Evolutionary conservation across 2,888 invertebrate genomes (phyloP).

Genomic region (Seira musarum): DNA sequence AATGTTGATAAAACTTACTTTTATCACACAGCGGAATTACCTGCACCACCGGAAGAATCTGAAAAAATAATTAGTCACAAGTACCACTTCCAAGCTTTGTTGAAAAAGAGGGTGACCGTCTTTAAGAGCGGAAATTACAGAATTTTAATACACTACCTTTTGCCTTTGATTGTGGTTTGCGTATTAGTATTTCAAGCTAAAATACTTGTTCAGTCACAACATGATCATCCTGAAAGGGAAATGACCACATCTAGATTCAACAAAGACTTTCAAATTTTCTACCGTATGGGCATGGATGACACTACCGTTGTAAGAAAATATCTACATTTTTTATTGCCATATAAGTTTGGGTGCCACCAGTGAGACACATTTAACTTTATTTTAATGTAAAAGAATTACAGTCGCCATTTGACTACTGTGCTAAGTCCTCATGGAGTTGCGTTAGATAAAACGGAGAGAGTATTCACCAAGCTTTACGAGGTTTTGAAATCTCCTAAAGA

Average conservation of each 20-base stretch:
- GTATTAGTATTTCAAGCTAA: constrained; percentile 49
- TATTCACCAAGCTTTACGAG: constrained; percentile 43
- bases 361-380: neutral
- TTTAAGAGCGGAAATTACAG: constrained; percentile 33
- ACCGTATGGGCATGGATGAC: constrained; percentile 29
- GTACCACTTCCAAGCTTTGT: constrained; percentile 41
- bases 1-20: neutral
- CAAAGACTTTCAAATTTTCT: constrained; percentile 21
- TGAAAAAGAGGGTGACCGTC: constrained; percentile 44
- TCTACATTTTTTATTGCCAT: neutral
- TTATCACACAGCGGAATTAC: constrained; percentile 45
- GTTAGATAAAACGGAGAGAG: constrained; percentile 27
- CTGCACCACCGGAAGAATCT: constrained; percentile 29
- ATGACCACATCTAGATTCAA: constrained; percentile 9
- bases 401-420: neutral
- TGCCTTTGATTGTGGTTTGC: constrained; percentile 53
- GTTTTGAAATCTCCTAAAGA: neutral
- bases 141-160: constrained; percentile 44
- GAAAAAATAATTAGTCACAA: neutral
- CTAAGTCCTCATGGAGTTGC: constrained; percentile 2
- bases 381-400: constrained; percentile 27
- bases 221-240: constrained; percentile 24
- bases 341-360: neutral
- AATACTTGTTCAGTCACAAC: constrained; percentile 24
- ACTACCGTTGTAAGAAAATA: constrained; percentile 1